Conservation (phyloP, 2,888 invertebrate species). For the Axea sp. region DNA sequence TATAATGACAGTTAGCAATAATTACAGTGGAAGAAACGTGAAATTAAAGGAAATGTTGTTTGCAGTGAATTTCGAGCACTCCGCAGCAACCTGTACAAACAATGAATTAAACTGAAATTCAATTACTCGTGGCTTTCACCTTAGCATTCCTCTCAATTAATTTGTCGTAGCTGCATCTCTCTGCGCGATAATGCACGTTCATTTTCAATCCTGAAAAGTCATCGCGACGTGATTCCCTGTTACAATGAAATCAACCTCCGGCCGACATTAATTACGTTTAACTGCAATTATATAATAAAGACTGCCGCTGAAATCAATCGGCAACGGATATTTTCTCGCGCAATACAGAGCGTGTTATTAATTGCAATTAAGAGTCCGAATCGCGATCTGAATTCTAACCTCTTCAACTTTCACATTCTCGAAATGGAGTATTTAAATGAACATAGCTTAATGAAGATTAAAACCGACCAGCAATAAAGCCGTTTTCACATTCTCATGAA, state of each 20-base stretch:
- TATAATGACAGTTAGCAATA: too few species aligned
- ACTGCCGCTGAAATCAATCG: constrained; percentile 35
- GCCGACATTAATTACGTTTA: constrained; percentile 27
- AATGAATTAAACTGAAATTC: constrained; percentile 31
- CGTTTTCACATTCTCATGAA: constrained; percentile 34
- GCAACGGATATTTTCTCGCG: constrained; percentile 25
- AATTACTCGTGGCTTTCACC: constrained; percentile 33
- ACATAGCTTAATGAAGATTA: constrained; percentile 45
- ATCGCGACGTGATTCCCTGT: constrained; percentile 27
- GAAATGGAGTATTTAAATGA: constrained; percentile 47
- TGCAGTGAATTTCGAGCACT: constrained; percentile 1
- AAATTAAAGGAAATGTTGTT: too few species aligned
- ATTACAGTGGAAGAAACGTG: too few species aligned
- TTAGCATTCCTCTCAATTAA: constrained; percentile 33
- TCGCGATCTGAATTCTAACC: constrained; percentile 51
- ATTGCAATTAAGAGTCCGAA: constrained; percentile 30
- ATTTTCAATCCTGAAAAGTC: constrained; percentile 40
- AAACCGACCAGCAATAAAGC: constrained; percentile 25
- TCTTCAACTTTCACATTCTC: constrained; percentile 51
- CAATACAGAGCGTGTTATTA: constrained; percentile 29
- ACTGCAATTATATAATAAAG: constrained; percentile 50
- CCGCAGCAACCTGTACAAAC: constrained; percentile 3
- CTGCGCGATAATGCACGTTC: constrained; percentile 29
- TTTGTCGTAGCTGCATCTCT: constrained; percentile 29
- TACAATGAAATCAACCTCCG: constrained; percentile 19